Conservation (phyloP, 2,113 vertebrate genomes). For the Sylvicapra grimmia region DNA sequence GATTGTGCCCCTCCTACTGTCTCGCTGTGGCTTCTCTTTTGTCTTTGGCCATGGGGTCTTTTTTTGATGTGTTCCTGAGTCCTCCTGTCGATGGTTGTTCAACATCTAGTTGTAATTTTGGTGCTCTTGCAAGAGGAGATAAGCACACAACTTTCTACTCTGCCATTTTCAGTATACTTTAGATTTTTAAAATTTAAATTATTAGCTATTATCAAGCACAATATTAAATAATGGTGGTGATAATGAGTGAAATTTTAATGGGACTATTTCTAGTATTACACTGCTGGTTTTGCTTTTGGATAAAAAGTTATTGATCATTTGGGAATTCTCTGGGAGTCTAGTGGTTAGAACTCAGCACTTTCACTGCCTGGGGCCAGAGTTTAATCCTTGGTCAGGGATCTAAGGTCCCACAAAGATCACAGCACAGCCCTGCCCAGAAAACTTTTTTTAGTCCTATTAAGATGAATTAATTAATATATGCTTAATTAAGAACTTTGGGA, state of each 20-base stretch:
- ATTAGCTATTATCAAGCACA: background rate
- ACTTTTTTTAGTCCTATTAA: background rate
- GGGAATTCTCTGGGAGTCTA: background rate
- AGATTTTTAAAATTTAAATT: background rate
- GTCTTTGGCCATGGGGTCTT: background rate
- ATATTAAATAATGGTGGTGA: background rate
- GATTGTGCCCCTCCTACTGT: background rate
- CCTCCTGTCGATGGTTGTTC: background rate
- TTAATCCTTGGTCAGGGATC: background rate
- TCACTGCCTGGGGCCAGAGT: background rate
- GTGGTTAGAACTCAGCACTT: background rate
- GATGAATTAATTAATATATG: background rate
- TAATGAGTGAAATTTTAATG: background rate
- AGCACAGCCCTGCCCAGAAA: background rate
- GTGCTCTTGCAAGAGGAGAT: background rate
- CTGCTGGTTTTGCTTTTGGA: background rate
- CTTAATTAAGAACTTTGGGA: background rate
- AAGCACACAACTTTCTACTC: background rate
- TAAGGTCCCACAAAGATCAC: background rate
- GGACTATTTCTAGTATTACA: background rate
- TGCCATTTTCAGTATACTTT: background rate
- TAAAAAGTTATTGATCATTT: background rate
- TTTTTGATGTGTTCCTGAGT: background rate
- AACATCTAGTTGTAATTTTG: background rate
- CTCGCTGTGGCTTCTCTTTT: background rate